Base-by-base conservation (phyloP, 2,888 invertebrate genomes). In the Crioceris asparagi region DNA sequence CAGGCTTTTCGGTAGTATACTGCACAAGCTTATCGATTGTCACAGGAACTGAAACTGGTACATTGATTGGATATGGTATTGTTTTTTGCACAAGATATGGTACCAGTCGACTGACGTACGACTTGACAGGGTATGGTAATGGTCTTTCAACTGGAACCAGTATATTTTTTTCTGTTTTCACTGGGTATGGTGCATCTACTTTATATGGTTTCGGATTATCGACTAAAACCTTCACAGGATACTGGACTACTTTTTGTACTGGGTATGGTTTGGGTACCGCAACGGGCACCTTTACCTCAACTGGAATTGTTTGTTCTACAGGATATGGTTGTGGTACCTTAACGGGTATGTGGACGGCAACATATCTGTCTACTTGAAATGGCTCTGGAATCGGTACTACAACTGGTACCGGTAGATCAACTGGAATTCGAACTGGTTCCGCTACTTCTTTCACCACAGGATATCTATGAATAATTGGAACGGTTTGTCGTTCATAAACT, bases 11-110 rank as follows among this genome's bases (percentile, higher is more conserved):
- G n/a, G 14, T 31, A 71, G 69, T 40, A 21, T 37, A 39, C 38
- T 79, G 79, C 54, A 77, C 73, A 40, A 77, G 77, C 7, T 78
- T 81, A 53, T 78, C 76, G 11, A 83, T 82, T 17, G 80, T 79
- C n/a, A 65, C 74, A 53, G 69, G 71, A 52, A 75, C 75, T 0
- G 81, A 76, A 19, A 81, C 77, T 17, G 83, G 83, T 45, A 81
- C 81, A 43, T 81, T 80, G 2, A 78, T 38, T 71, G 68, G 26
- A n/a, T 48, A 46, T 29, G 39, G 36, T 3, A 51, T 36, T 16
- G 44, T 43, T 34, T 51, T 51, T 29, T 43, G 39, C 18, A 47
- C 45, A 3, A 49, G 49, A 30, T 45, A 40, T 3, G 45, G 46
- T 30, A 44, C 74, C 49, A 79, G 78, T 1, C 83, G 77, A 32